Evolutionary conservation across 2,888 invertebrate genomes (phyloP).

Genomic region (Bellardia bayeri): DNA sequence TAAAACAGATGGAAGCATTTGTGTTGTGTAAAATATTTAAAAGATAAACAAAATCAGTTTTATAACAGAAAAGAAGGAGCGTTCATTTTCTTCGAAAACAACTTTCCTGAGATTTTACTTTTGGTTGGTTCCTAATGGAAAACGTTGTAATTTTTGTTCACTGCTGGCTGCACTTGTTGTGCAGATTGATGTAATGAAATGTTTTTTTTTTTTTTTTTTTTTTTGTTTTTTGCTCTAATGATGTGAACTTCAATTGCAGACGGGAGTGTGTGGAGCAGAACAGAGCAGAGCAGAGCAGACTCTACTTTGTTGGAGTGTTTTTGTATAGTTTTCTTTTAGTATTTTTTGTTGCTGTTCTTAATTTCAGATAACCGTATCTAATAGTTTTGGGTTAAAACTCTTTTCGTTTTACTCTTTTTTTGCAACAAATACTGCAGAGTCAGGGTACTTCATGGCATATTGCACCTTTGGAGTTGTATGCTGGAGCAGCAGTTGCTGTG

Average conservation of each 20-base stretch:
- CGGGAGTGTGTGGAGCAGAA: constrained; percentile 15
- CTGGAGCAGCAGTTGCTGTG: constrained; percentile 23
- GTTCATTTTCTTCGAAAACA: constrained; percentile 49
- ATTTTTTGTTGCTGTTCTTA: constrained; percentile 47
- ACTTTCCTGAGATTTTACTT: constrained; percentile 47
- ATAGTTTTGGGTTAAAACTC: constrained; percentile 58
- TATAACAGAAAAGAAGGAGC: constrained; percentile 55
- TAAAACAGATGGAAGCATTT: neutral
- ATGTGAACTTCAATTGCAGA: constrained; percentile 50
- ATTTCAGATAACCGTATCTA: constrained; percentile 69
- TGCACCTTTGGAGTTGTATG: constrained; percentile 3
- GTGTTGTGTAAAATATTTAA: neutral
- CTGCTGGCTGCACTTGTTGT: constrained; percentile 62
- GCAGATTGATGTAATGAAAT: neutral
- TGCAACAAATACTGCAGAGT: constrained; percentile 15
- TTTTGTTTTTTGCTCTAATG: constrained; percentile 15
- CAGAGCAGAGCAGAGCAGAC: constrained; percentile 29
- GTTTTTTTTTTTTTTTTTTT: too few species aligned
- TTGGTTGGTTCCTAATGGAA: neutral
- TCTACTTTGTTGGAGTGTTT: constrained; percentile 4
- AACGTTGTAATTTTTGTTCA: constrained; percentile 26
- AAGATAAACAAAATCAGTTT: constrained; percentile 15
- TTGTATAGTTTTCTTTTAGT: neutral
- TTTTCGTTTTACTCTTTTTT: constrained; percentile 29
- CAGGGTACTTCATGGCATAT: neutral